A percentile compares a stretch with the other conserved stretches of the same genome.
Conservation (phyloP, 2,113 vertebrate species). For the Synodontis membranacea region DNA sequence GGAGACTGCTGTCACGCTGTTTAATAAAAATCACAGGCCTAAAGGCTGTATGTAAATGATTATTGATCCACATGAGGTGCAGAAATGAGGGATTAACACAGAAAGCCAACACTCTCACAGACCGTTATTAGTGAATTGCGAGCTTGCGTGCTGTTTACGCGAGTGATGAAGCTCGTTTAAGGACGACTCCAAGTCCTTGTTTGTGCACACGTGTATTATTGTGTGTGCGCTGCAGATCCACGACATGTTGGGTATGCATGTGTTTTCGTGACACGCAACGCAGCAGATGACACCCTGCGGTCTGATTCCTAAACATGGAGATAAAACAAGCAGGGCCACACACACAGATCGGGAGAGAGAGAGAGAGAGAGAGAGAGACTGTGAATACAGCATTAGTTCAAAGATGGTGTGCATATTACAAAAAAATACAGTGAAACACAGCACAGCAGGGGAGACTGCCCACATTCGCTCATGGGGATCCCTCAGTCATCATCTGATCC, state of each 20-base stretch:
- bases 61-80: constrained; percentile 18
- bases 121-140: constrained; percentile 11
- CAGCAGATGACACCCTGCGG: constrained; percentile 63
- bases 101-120: neutral
- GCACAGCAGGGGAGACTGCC: neutral
- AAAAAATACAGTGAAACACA: neutral
- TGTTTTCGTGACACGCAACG: constrained; percentile 54
- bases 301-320: constrained; percentile 75
- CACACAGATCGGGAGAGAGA: constrained; percentile 59
- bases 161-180: constrained; percentile 11
- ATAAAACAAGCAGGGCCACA: constrained; percentile 75
- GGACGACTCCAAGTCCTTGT: constrained; percentile 21
- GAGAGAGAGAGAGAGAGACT: constrained; percentile 1
- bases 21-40: constrained; percentile 14
- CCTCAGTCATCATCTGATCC: too few relatives aligned
- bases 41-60: constrained; percentile 30
- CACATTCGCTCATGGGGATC: neutral
- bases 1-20: constrained; percentile 7
- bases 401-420: neutral
- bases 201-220: constrained; percentile 26
- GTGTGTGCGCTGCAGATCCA: constrained; percentile 52
- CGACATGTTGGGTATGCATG: constrained; percentile 54
- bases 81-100: constrained; percentile 30
- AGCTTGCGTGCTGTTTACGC: constrained; percentile 14
- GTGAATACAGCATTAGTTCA: constrained; percentile 9